Percentiles rank a stretch among this genome's conserved stretches.
These are phyloP conservation scores for Pangasianodon gigas DNA, from an alignment of 2,113 vertebrate species.

Conservation along the genomic window DNA sequence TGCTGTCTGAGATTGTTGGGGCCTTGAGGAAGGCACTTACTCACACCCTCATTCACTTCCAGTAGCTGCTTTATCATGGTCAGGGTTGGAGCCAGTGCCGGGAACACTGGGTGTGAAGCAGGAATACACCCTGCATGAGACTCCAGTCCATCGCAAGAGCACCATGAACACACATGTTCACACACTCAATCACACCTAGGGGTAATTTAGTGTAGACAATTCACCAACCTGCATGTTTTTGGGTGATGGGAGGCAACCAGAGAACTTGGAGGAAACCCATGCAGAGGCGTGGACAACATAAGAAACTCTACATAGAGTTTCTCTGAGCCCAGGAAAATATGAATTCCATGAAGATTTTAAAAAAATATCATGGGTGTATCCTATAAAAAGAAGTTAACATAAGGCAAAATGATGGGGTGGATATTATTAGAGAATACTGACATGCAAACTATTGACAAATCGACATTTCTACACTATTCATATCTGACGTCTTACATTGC, in stretches of 20 bases:
- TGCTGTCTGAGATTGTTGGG: neutral
- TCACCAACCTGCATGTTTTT: neutral
- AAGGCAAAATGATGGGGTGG: neutral
- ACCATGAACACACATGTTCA: neutral
- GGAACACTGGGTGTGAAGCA: neutral
- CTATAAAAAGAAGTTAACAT: neutral
- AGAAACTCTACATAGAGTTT: neutral
- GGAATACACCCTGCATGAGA: neutral
- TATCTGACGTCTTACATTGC: neutral
- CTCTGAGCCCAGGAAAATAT: no score
- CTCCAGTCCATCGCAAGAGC: neutral
- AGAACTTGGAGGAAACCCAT: neutral
- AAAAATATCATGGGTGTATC: neutral
- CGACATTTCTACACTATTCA: neutral
- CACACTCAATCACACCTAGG: neutral
- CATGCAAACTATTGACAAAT: neutral
- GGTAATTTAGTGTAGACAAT: neutral
- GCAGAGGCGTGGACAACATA: neutral
- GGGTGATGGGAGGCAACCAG: neutral
- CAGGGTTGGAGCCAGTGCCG: neutral
- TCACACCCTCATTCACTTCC: neutral
- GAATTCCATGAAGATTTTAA: no score
- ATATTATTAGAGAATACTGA: neutral
- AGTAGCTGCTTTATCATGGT: neutral
- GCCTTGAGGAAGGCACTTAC: neutral